Base-by-base conservation (phyloP, 1,140 invertebrate species). In the Dryas iulia region DNA sequence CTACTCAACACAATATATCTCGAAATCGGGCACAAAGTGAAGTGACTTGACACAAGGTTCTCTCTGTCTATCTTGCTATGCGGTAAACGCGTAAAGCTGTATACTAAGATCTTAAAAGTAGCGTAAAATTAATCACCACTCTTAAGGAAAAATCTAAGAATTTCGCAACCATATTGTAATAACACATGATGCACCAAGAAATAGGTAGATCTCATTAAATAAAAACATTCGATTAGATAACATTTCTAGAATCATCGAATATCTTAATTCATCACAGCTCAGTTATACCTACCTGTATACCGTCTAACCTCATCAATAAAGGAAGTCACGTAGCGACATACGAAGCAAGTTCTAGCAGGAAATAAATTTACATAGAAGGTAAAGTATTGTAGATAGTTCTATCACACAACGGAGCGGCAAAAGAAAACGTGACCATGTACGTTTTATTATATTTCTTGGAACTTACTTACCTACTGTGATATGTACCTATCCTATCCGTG, bases 321-420 rank as follows among this genome's bases (percentile, higher is more conserved):
- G 66, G 66, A 69, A 69, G 59, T 69, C 66, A 69, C 66, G 66
- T 69, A 57, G 26, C 11, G 39, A 58, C 59, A 67, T 47, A 63
- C 52, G 53, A 47, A 57, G 59, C 56, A 21, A 47, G 54, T 62
- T 61, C 60, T 57, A 47, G 33, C 66, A 69, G 66, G 66, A 69
- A 69, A 69, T 69, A 69, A 28, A 69, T 62, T 69, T 69, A 58
- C 59, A 69, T 67, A 59, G 47, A 66, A 66, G 63, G 65, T 30
- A 8, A 47, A 47, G 18, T 18, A 66, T 53, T 28, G 31, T 66
- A 39, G 39, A 60, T 66, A 52, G 57, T 66, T 39, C 35, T 60
- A 30, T 62, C 25, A 62, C 52, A 62, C 28, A 62, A 47, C 33
- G 14, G 52, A 30, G 25, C 59, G 59, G 59, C 25, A 28, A 62